Base-by-base conservation (phyloP, 2,888 invertebrate species). In the Caenorhabditis afra region DNA sequence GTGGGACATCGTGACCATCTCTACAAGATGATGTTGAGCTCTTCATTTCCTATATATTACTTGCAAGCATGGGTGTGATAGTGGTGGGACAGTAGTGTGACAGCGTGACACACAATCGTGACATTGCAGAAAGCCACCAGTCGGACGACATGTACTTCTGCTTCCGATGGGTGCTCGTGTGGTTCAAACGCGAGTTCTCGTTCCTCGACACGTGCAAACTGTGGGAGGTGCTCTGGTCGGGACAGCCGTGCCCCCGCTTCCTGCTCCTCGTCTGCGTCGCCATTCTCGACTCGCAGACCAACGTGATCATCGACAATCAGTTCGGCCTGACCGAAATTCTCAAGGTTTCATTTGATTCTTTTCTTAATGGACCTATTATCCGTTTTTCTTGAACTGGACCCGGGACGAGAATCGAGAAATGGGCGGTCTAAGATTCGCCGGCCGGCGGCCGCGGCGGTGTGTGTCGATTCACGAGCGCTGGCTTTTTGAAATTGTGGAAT, bases 101-200 rank as follows among this genome's bases (percentile, higher is more conserved):
- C n/a, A n/a, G n/a, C n/a, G n/a, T n/a, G n/a, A n/a, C n/a, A n/a
- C n/a, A n/a, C n/a, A n/a, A n/a, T n/a, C n/a, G n/a, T n/a, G n/a
- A n/a, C n/a, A n/a, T n/a, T n/a, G n/a, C 81, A 91, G 94, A 94
- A 68, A 93, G 93, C 78, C 95, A 96, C 90, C 95, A 96, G 86
- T 94, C 94, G 1, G 95, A 95, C 5, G 97, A 98, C 91, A 96
- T 99, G 95, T 98, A 96, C 91, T 99, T 99, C 92, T 97, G 97
- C 91, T 99, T 99, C 92, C 94, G 98, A 11, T 99, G 98, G 97
- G 93, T 98, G 35, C 93, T 99, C 12, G 96, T 97, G 10, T 93
- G 95, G 91, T 98, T 97, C 91, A 99, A 98, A 91, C 92, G 98
- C 82, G 98, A 99, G 92, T 95, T 98, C 90, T 93, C 93, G 22